Conservation (phyloP, 1,140 invertebrate species). For the Telenomus remus region DNA sequence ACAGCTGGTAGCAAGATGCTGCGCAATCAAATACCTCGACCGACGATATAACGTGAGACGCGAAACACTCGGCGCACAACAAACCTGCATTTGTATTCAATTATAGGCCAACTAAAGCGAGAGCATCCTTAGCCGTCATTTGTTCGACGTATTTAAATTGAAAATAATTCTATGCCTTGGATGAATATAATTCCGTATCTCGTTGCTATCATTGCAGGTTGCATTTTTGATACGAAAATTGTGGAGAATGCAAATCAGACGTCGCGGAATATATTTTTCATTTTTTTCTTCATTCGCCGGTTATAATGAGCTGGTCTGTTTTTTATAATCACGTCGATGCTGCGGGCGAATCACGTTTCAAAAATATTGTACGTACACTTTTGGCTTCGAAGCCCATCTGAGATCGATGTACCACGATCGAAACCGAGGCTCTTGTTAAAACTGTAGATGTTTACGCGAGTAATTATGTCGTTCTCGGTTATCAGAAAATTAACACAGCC, state of each 20-base stretch:
- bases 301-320: not conserved
- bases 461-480: constrained; percentile 17
- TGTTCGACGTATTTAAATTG: constrained; percentile 8
- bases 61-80: not conserved
- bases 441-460: constrained; percentile 16
- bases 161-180: constrained; percentile 10
- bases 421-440: constrained; percentile 47
- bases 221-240: constrained; percentile 43
- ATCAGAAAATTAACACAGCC: constrained; percentile 36
- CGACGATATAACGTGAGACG: constrained; percentile 10
- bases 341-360: constrained; percentile 5
- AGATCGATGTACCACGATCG: constrained; percentile 23
- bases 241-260: constrained; percentile 41
- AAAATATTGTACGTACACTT: constrained; percentile 13
- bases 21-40: constrained; percentile 13
- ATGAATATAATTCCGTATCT: constrained; percentile 4
- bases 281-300: not conserved
- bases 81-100: constrained; percentile 2
- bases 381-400: constrained; percentile 25
- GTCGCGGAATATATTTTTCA: too few species aligned
- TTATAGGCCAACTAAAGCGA: constrained; percentile 1
- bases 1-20: constrained; percentile 53
- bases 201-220: constrained; percentile 16
- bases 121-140: constrained; percentile 6
- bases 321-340: constrained; percentile 42